Conservation (phyloP, 2,113 vertebrate species). For the Epinephelus fuscoguttatus region DNA sequence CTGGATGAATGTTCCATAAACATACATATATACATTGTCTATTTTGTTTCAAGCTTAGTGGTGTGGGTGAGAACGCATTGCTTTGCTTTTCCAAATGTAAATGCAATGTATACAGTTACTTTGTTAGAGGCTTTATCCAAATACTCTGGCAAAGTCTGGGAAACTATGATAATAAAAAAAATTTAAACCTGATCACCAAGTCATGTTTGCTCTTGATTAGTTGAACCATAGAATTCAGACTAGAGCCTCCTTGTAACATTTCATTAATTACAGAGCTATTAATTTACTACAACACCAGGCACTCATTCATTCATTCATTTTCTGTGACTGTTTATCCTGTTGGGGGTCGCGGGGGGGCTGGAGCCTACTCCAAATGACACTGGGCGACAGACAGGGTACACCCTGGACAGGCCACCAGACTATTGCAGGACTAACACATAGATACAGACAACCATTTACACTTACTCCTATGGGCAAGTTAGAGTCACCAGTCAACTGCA, state of each 20-base stretch:
- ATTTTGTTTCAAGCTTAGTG: background rate
- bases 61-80: background rate
- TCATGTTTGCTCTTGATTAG: background rate
- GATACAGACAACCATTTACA: too few relatives aligned
- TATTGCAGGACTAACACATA: too few relatives aligned
- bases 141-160: conserved; percentile 16
- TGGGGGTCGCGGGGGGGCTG: too few relatives aligned
- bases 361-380: too few relatives aligned
- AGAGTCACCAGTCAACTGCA: too few relatives aligned
- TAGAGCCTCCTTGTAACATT: background rate
- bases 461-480: too few relatives aligned
- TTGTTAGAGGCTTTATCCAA: background rate
- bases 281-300: background rate
- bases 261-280: background rate
- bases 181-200: background rate
- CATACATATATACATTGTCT: background rate
- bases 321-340: too few relatives aligned
- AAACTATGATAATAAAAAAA: background rate
- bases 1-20: background rate
- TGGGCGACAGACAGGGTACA: too few relatives aligned
- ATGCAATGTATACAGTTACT: background rate
- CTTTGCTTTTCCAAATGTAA: conserved; percentile 19
- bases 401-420: too few relatives aligned
- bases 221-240: background rate
- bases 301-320: too few relatives aligned